Evolutionary conservation across 1,140 invertebrate species (phyloP), one percentile per base, ranked within the genome.

Genomic region (Caenorhabditis elegans): DNA sequence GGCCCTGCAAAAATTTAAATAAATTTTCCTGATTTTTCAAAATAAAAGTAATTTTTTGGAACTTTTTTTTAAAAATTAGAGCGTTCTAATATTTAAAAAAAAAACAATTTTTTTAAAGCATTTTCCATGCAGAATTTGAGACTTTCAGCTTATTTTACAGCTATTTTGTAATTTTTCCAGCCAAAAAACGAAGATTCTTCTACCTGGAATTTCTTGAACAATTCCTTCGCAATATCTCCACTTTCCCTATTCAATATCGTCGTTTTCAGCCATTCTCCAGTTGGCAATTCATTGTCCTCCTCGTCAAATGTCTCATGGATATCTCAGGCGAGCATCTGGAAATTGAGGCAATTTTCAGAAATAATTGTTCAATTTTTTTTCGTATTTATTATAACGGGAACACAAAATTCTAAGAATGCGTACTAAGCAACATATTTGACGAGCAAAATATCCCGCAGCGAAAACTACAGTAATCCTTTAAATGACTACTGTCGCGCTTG

Each of bases 151-250:
- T 1, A 34, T n/a, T n/a, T n/a, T n/a, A 70, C 8, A 43, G 47
- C 15, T 53, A n/a, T 3, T 48, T 78, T 24, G 19, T 3, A 70
- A 31, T 22, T 39, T 80, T 34, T 43, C n/a, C n/a, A n/a, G n/a
- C n/a, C n/a, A n/a, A n/a, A n/a, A n/a, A n/a, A n/a, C n/a, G n/a
- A n/a, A n/a, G n/a, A n/a, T n/a, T n/a, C n/a, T n/a, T n/a, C n/a
- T 1, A 84, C 83, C 55, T 88, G 87, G 78, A 88, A 88, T 75
- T 97, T 28, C 47, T 85, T 86, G 80, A 86, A 88, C 34, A 88
- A 70, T 79, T 89, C 86, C 46, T 84, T 84, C 28, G 89, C 88
- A 11, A 83, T 43, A 76, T 89, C 87, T 31, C 76, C 82, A 60
- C 86, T 85, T 22, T 88, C 88, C 34, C 60, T 83, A 53, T 88